A percentile compares a stretch with the other conserved stretches of the same genome.
These are phyloP conservation scores for Leuctra nigra DNA, from an alignment of 2,888 invertebrate genomes.

Conservation along the genomic window DNA sequence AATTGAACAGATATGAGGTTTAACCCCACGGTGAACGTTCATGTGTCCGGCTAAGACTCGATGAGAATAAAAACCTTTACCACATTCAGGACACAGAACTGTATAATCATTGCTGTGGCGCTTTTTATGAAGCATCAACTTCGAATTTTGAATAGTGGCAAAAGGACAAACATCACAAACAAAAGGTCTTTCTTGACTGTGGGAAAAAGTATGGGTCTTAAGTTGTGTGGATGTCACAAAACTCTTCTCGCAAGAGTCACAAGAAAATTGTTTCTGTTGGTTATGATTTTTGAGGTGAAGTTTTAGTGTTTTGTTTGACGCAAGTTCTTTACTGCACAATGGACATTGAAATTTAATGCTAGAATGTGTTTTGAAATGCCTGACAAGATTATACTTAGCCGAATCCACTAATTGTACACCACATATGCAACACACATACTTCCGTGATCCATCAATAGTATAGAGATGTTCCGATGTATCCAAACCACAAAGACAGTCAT, in stretches of 20 bases:
- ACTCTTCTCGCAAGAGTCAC: constrained; percentile 39
- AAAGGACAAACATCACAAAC: constrained; percentile 36
- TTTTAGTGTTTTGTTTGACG: constrained; percentile 4
- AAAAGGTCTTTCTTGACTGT: constrained; percentile 34
- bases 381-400: no score
- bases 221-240: constrained; percentile 40
- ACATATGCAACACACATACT: no score
- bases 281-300: constrained; percentile 21
- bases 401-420: no score
- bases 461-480: no score
- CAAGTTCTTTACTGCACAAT: constrained; percentile 18
- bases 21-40: constrained; percentile 42
- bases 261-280: constrained; percentile 36
- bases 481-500: no score
- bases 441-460: no score
- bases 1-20: constrained; percentile 39
- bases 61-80: constrained; percentile 46
- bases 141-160: constrained; percentile 35
- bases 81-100: constrained; percentile 43
- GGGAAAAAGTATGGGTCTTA: constrained; percentile 38
- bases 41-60: constrained; percentile 35
- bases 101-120: constrained; percentile 35
- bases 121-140: constrained; percentile 38
- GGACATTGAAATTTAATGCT: no score
- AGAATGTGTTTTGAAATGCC: no score